Percentiles rank a stretch among this genome's conserved stretches.
Evolutionary conservation across 2,113 vertebrate species (phyloP).

Genomic region (Galeopterus variegatus): DNA sequence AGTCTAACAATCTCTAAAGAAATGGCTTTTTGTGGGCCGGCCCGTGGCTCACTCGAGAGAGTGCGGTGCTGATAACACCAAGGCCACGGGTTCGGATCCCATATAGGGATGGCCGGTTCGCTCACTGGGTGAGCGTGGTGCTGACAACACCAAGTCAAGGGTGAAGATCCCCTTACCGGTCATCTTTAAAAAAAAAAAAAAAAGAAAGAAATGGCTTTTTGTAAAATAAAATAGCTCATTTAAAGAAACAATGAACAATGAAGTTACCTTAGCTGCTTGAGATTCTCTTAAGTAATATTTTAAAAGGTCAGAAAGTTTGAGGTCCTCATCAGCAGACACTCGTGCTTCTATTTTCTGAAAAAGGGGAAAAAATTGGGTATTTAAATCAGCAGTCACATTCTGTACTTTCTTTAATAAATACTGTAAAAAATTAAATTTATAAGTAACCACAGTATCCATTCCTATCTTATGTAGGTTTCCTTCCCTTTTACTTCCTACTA

Average conservation of each 20-base stretch:
- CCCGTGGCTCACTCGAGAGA: no score
- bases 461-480: background rate
- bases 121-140: no score
- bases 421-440: background rate
- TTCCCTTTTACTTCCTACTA: background rate
- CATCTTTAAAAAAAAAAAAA: no score
- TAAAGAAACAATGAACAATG: constrained; percentile 20
- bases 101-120: no score
- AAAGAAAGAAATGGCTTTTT: background rate
- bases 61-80: no score
- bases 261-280: constrained; percentile 97
- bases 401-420: background rate
- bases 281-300: constrained; percentile 99
- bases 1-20: constrained; percentile 7
- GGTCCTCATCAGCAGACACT: constrained; percentile 98
- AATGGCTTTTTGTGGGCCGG: background rate
- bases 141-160: no score
- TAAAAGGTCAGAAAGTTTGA: constrained; percentile 98
- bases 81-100: no score
- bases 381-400: constrained; percentile 51
- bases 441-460: background rate
- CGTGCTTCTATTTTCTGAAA: constrained; percentile 98
- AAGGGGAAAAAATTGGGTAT: constrained; percentile 37
- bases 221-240: background rate
- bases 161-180: no score